A percentile compares a stretch with the other conserved stretches of the same genome.
These are phyloP conservation scores for Megalops atlanticus DNA, from an alignment of 2,113 vertebrate genomes.

Conservation along the genomic window DNA sequence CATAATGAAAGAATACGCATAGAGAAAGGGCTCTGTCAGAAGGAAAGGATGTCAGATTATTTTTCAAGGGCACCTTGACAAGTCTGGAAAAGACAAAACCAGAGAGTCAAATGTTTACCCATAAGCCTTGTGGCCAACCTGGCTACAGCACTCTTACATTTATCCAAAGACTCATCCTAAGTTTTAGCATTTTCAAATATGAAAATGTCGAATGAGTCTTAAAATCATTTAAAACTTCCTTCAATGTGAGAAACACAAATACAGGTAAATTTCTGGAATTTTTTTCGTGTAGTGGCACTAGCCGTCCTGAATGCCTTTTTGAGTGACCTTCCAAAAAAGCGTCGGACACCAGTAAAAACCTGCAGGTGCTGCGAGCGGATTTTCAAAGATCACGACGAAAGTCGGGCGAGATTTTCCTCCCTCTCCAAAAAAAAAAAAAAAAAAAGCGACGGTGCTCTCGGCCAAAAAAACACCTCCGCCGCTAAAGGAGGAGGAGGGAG, in stretches of 20 bases:
- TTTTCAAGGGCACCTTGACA: no score
- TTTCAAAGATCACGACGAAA: not conserved
- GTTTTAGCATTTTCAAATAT: no score
- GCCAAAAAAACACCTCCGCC: conserved; percentile 61
- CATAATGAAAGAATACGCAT: no score
- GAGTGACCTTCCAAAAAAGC: not conserved
- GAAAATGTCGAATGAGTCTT: not conserved
- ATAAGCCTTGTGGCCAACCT: no score
- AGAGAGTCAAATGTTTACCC: no score
- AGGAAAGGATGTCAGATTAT: no score
- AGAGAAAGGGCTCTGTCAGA: no score
- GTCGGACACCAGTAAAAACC: not conserved
- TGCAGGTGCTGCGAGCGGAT: not conserved
- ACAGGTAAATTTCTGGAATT: not conserved
- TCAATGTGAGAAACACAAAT: not conserved
- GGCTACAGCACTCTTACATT: no score
- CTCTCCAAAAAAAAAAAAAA: not conserved
- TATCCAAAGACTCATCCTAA: not conserved
- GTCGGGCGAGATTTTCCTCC: not conserved
- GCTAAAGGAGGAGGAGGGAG: conserved; percentile 41
- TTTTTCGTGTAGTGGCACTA: no score
- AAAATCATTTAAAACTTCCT: not conserved
- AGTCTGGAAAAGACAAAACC: no score
- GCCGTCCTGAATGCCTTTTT: no score
- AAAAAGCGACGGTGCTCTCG: not conserved